Conservation (phyloP, 1,140 invertebrate species). For the Tetraneura akinire region DNA sequence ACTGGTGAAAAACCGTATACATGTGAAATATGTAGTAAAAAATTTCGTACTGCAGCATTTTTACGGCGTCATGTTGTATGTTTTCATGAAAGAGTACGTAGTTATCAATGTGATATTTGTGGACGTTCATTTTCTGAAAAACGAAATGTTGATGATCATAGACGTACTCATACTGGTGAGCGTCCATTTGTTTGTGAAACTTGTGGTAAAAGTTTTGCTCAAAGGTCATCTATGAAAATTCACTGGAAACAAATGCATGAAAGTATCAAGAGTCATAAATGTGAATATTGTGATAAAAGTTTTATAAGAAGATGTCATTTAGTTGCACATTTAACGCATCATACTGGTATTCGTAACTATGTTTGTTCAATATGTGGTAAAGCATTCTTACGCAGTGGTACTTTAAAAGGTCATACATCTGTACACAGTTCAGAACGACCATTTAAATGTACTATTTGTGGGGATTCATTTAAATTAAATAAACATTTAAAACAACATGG, state of each 20-base stretch:
- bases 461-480: slow-evolving; percentile 52
- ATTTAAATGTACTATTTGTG: slow-evolving; percentile 53
- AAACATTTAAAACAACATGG: slow-evolving; percentile 52
- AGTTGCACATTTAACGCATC: slow-evolving; percentile 61
- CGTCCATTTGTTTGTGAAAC: slow-evolving; percentile 54
- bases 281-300: slow-evolving; percentile 62
- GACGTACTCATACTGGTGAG: slow-evolving; percentile 56
- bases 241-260: slow-evolving; percentile 61
- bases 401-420: slow-evolving; percentile 48
- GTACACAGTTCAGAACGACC: slow-evolving; percentile 52
- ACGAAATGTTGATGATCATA: slow-evolving; percentile 60
- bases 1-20: slow-evolving; percentile 70
- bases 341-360: slow-evolving; percentile 64
- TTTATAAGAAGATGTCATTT: slow-evolving; percentile 62
- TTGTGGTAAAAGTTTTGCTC: slow-evolving; percentile 54
- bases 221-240: slow-evolving; percentile 51
- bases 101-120: slow-evolving; percentile 64
- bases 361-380: slow-evolving; percentile 62
- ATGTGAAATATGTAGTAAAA: slow-evolving; percentile 74
- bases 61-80: slow-evolving; percentile 66
- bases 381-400: slow-evolving; percentile 59
- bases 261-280: slow-evolving; percentile 67
- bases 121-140: slow-evolving; percentile 62
- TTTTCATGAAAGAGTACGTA: slow-evolving; percentile 67
- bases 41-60: slow-evolving; percentile 68